Evolutionary conservation across 2,113 vertebrate genomes (phyloP).

Genomic region (Drymodes brunneopygia): DNA sequence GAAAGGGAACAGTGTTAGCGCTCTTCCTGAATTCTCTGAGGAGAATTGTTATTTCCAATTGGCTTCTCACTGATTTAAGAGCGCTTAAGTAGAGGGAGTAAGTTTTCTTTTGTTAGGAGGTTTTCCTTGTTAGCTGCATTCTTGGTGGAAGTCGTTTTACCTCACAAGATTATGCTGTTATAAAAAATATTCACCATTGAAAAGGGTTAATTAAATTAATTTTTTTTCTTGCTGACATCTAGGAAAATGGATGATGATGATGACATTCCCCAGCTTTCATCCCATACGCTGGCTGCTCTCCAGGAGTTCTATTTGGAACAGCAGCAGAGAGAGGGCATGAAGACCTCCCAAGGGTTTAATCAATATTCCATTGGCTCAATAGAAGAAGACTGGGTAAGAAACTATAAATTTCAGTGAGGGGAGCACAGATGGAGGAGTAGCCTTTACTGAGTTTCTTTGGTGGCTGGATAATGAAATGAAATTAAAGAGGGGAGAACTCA

Average conservation of each 20-base stretch:
- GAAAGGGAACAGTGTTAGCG: neutral
- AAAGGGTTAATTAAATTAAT: neutral
- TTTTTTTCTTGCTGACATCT: neutral
- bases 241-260: constrained; percentile 82
- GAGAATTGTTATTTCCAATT: neutral
- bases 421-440: neutral
- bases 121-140: neutral
- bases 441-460: neutral
- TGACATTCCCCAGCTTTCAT: constrained; percentile 82
- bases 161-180: neutral
- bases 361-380: constrained; percentile 80
- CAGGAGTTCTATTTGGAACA: constrained; percentile 89
- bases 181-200: neutral
- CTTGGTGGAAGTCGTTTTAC: neutral
- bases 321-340: constrained; percentile 42
- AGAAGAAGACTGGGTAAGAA: constrained; percentile 92
- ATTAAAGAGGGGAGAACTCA: neutral
- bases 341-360: constrained; percentile 4
- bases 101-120: neutral
- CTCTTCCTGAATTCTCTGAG: neutral
- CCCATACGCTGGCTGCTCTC: constrained; percentile 82
- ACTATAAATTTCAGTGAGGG: neutral
- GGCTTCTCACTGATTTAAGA: neutral
- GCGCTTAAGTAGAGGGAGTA: neutral
- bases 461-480: neutral